A percentile compares a stretch with the other conserved stretches of the same genome.
Evolutionary conservation across 2,113 vertebrate genomes (phyloP).

Genomic region (Onychostruthus taczanowskii): DNA sequence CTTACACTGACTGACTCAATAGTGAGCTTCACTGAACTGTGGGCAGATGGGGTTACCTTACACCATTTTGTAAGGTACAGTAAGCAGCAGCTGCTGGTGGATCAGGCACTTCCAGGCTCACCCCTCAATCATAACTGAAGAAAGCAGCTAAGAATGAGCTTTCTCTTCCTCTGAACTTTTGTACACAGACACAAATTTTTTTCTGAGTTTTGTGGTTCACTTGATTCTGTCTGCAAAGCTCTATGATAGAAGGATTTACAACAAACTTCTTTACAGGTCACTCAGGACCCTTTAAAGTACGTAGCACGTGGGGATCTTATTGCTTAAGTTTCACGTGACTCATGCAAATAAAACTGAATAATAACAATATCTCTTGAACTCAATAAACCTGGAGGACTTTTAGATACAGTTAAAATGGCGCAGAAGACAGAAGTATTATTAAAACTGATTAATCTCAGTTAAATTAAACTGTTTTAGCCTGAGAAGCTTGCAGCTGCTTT

Average conservation of each 20-base stretch:
- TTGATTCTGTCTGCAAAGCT: neutral
- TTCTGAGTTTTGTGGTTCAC: neutral
- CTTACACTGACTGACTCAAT: neutral
- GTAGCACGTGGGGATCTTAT: conserved; percentile 31
- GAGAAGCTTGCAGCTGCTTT: conserved; percentile 60
- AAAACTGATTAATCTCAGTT: conserved; percentile 29
- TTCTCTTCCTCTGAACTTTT: neutral
- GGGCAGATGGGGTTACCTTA: neutral
- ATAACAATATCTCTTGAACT: conserved; percentile 51
- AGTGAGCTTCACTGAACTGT: neutral
- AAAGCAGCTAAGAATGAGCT: neutral
- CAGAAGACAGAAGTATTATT: conserved; percentile 33
- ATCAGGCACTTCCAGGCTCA: neutral
- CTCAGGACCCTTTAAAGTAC: conserved; percentile 19
- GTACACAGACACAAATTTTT: neutral
- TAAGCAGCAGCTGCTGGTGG: neutral
- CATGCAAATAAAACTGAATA: conserved; percentile 59
- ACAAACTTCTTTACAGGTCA: neutral
- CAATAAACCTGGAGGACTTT: conserved; percentile 35
- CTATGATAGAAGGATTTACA: neutral
- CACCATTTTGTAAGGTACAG: neutral
- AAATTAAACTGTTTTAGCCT: conserved; percentile 3
- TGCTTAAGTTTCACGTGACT: conserved; percentile 44
- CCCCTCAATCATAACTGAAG: neutral
- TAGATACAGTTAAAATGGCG: neutral